Base-by-base conservation (phyloP, 2,797 vertebrate species). In the Siniperca obscura region DNA sequence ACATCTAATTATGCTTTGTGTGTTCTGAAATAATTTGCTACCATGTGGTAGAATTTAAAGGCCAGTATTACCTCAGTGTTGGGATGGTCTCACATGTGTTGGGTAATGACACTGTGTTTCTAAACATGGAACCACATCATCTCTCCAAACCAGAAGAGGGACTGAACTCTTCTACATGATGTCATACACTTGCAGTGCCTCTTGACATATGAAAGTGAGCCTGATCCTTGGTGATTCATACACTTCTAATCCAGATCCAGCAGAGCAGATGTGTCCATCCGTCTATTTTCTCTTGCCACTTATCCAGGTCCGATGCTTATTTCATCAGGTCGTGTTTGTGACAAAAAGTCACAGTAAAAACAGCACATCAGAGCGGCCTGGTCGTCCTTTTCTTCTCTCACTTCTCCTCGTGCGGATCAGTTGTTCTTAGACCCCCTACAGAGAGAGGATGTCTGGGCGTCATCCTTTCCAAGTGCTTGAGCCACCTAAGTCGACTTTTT, bases 131-230 rank as follows among this genome's bases (percentile, higher is more conserved):
- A 27, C 6, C 21, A 38, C 67, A 46, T 55, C 21, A 69, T 61
- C 64, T 53, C 40, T 61, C 2, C 10, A 13, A n/a, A 64, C 14
- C 65, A 83, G 71, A 40, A 42, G 46, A 72, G 36, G 56, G 59
- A 69, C 72, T 76, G 74, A 70, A 27, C 22, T 65, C 79, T 10
- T 22, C 53, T 46, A 2, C 50, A 12, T 40, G 36, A 76, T 60
- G 30, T 57, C 67, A 67, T 19, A 55, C 62, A 16, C 25, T 59
- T 11, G 10, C 46, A 65, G 44, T 21, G 17, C 53, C 56, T 73
- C 71, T 75, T 59, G 48, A 72, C 57, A 67, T 74, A 46, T 78
- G 42, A 64, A 61, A 73, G 76, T 14, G 25, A 65, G 60, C 44
- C 14, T 25, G 52, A 57, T 42, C 30, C 48, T 52, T 42, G 10